Conservation (phyloP, 2,113 vertebrate species). For the Semnornis frantzii region DNA sequence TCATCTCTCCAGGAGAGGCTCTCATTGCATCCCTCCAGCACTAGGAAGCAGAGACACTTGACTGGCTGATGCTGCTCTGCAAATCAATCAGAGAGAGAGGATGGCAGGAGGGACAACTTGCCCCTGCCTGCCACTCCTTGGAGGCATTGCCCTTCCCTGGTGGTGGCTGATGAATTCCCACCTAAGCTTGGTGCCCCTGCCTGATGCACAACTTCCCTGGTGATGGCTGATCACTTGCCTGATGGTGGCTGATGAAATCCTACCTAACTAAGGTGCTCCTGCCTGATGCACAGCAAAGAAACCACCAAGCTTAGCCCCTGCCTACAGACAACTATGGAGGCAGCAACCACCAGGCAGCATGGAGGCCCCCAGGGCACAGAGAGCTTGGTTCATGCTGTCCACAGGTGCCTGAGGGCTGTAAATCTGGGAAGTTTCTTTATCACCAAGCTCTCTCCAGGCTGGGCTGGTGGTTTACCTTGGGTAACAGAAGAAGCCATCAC, state of each 20-base stretch:
- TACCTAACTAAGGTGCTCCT: not conserved
- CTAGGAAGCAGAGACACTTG: not conserved
- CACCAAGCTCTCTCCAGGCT: not conserved
- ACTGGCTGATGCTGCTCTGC: not conserved
- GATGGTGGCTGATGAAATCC: not conserved
- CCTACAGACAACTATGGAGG: not conserved
- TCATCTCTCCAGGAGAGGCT: slow-evolving; percentile 18
- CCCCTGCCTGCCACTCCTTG: not conserved
- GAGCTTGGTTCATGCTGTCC: not conserved
- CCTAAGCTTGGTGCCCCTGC: fast-evolving
- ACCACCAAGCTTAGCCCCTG: not conserved
- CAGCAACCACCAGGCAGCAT: not conserved
- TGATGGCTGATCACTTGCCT: too few relatives aligned
- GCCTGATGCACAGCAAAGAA: not conserved
- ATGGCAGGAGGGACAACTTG: not conserved
- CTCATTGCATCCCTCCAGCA: not conserved
- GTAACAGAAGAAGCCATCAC: not conserved
- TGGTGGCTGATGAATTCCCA: not conserved
- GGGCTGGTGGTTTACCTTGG: not conserved
- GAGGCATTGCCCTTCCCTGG: not conserved
- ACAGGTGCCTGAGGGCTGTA: not conserved
- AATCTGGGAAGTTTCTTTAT: not conserved
- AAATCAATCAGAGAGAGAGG: not conserved
- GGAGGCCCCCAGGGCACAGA: not conserved
- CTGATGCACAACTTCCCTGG: too few relatives aligned